These are phyloP conservation scores for Monochamus saltuarius DNA, from an alignment of 1,140 invertebrate species.

Conservation along the genomic window DNA sequence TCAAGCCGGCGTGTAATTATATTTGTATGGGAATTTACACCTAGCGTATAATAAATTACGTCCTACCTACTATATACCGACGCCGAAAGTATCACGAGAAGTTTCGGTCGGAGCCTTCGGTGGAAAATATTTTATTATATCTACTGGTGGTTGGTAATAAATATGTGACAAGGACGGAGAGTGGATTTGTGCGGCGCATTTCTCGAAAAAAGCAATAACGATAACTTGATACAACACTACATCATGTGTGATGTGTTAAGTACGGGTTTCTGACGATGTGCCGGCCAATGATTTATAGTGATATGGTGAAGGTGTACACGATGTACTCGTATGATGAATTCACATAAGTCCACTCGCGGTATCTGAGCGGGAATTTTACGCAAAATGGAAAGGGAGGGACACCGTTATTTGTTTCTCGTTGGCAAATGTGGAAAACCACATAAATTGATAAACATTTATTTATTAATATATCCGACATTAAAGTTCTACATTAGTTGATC, in stretches of 20 bases:
- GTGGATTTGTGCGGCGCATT: neutral
- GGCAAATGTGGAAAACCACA: too few relatives aligned
- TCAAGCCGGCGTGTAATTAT: conserved; percentile 4
- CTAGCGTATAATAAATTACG: conserved; percentile 24
- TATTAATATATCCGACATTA: too few relatives aligned
- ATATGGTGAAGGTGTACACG: neutral
- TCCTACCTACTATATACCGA: conserved; percentile 2
- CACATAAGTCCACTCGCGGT: too few relatives aligned
- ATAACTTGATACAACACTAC: conserved; percentile 31
- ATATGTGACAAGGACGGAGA: too few relatives aligned
- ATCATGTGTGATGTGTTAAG: conserved; percentile 30
- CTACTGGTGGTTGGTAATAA: too few relatives aligned
- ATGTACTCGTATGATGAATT: neutral
- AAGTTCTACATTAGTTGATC: too few relatives aligned
- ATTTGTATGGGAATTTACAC: conserved; percentile 22
- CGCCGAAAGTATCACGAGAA: neutral
- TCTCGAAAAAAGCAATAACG: conserved; percentile 24
- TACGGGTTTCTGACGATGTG: conserved; percentile 24
- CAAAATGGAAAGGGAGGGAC: too few relatives aligned
- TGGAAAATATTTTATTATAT: too few relatives aligned
- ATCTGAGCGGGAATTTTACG: too few relatives aligned
- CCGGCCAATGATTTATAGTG: conserved; percentile 13
- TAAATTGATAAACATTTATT: too few relatives aligned
- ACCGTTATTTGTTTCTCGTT: too few relatives aligned
- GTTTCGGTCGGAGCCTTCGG: neutral